Evolutionary conservation across 2,113 vertebrate species (phyloP).

Genomic region (Corvus cornix): DNA sequence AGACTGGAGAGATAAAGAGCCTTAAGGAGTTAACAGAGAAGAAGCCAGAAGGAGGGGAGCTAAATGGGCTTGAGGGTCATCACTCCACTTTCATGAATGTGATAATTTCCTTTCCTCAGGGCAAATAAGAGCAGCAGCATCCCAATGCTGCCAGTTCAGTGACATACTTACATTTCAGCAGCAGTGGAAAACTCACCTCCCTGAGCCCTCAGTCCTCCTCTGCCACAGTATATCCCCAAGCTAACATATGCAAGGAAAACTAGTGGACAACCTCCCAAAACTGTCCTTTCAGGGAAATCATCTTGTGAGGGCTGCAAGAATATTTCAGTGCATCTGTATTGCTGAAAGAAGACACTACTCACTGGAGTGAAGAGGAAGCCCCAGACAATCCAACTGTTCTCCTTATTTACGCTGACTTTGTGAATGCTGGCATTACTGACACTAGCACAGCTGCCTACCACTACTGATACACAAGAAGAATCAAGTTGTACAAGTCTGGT

Average conservation of each 20-base stretch:
- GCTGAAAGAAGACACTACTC: not conserved
- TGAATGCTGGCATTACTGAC: not conserved
- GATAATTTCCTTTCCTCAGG: not conserved
- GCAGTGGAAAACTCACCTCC: not conserved
- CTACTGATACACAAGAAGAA: not conserved
- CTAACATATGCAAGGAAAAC: not conserved
- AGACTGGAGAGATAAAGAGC: not conserved
- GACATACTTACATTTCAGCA: not conserved
- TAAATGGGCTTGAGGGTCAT: not conserved
- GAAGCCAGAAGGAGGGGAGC: not conserved
- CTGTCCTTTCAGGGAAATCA: not conserved
- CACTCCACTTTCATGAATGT: not conserved
- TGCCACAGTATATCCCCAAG: not conserved
- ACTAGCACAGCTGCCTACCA: not conserved
- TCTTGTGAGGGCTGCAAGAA: not conserved
- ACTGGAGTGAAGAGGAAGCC: not conserved
- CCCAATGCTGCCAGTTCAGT: not conserved
- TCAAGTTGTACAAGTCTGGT: not conserved
- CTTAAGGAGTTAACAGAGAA: not conserved
- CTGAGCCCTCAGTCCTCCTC: not conserved
- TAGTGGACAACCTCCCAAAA: not conserved
- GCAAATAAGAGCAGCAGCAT: not conserved
- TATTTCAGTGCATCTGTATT: not conserved
- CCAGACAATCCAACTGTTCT: accelerated
- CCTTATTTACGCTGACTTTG: not conserved